Conservation (phyloP, 2,888 invertebrate genomes). For the Psylliodes chrysocephalus region DNA sequence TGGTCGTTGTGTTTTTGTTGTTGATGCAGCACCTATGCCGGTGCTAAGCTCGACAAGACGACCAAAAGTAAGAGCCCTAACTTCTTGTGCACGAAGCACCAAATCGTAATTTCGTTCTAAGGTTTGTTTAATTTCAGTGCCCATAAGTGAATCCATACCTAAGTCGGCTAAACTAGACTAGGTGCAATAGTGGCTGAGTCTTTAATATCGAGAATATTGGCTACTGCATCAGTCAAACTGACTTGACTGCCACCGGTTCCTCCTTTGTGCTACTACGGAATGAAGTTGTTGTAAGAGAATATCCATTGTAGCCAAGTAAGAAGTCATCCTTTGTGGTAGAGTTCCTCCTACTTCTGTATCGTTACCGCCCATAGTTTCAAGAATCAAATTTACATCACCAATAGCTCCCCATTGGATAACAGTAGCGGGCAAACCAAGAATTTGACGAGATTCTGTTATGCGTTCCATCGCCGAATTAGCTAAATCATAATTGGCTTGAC, state of each 20-base stretch:
- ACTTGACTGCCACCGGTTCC: constrained; percentile 69
- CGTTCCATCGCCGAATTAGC: constrained; percentile 99
- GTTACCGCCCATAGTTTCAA: constrained; percentile 90
- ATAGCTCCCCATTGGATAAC: constrained; percentile 99
- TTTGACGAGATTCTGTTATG: constrained; percentile 86
- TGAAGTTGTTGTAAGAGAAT: constrained; percentile 89
- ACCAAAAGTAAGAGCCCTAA: constrained; percentile 84
- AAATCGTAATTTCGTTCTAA: constrained; percentile 93
- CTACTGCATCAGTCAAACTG: constrained; percentile 81
- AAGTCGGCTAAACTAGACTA: constrained; percentile 90
- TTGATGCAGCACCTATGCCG: constrained; percentile 45
- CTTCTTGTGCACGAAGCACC: constrained; percentile 90
- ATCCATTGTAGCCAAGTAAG: constrained; percentile 90
- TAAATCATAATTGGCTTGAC: constrained; percentile 96
- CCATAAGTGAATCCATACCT: constrained; percentile 99
- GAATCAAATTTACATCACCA: constrained; percentile 94
- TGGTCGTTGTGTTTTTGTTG: constrained; percentile 45
- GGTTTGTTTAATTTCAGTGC: constrained; percentile 97
- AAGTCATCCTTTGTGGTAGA: constrained; percentile 93
- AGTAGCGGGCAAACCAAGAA: constrained; percentile 82
- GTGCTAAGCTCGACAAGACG: constrained; percentile 72
- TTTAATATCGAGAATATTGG: constrained; percentile 90
- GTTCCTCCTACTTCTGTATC: constrained; percentile 95
- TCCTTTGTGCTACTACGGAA: constrained; percentile 78
- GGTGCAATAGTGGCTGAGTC: constrained; percentile 83